A percentile compares a stretch with the other conserved stretches of the same genome.
Evolutionary conservation across 2,797 vertebrate species (phyloP).

Genomic region (Gambusia yucatana): DNA sequence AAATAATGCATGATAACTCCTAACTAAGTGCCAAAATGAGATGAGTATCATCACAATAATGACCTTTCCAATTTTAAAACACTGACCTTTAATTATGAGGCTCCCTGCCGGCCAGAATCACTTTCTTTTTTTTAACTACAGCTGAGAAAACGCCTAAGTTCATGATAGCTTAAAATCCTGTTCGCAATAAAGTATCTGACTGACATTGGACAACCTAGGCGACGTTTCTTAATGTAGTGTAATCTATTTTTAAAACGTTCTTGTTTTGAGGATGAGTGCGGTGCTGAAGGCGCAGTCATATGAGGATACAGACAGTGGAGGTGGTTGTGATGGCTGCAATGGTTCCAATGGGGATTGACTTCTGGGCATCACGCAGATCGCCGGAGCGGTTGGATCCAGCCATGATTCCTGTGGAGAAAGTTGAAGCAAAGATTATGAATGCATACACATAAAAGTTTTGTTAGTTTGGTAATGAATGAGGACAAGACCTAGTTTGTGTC

Average conservation of each 20-base stretch:
- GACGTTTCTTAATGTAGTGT: neutral
- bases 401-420: slow-evolving; percentile 89
- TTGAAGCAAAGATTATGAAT: neutral
- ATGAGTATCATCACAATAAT: slow-evolving; percentile 28
- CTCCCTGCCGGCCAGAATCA: slow-evolving; percentile 30
- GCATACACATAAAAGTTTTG: neutral
- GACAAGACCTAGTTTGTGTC: neutral
- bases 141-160: slow-evolving; percentile 13
- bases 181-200: slow-evolving; percentile 4
- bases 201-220: neutral
- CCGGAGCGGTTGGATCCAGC: slow-evolving; percentile 97
- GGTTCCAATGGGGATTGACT: slow-evolving; percentile 95
- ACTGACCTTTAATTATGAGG: slow-evolving; percentile 55
- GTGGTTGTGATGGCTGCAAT: slow-evolving; percentile 97
- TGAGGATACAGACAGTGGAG: slow-evolving; percentile 95
- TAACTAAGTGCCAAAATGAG: slow-evolving; percentile 10
- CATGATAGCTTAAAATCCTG: slow-evolving; percentile 13
- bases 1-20: slow-evolving; percentile 9
- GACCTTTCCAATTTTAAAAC: slow-evolving; percentile 39
- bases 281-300: slow-evolving; percentile 44
- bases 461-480: neutral
- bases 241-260: neutral
- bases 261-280: neutral
- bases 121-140: slow-evolving; percentile 32
- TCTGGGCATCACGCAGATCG: slow-evolving; percentile 95